Evolutionary conservation across 2,797 vertebrate genomes (phyloP).

Genomic region (Champsocephalus esox): DNA sequence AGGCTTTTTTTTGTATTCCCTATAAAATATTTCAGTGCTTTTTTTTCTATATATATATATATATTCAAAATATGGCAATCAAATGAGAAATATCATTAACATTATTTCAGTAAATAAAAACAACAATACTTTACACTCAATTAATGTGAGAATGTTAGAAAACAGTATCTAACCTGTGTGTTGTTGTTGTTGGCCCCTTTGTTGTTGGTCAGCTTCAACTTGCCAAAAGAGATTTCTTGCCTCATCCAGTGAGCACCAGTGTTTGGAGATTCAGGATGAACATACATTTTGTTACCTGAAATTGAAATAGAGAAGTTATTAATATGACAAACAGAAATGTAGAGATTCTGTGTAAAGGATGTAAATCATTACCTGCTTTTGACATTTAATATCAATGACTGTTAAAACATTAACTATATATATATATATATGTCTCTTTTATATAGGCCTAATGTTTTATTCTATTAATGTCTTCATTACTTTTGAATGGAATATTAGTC

Average conservation of each 20-base stretch:
- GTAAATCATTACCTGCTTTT: not conserved
- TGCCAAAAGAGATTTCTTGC: constrained; percentile 98
- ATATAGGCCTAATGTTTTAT: no score
- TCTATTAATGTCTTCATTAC: no score
- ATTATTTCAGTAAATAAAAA: not conserved
- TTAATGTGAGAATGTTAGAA: not conserved
- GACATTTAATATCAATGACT: not conserved
- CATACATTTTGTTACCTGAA: constrained; percentile 96
- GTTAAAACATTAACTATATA: not conserved
- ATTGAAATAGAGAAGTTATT: not conserved
- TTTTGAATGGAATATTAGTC: not conserved
- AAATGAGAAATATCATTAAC: not conserved
- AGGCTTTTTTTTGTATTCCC: not conserved
- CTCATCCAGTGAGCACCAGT: constrained; percentile 99
- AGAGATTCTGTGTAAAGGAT: not conserved
- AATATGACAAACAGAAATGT: not conserved
- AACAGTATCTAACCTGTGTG: constrained; percentile 88
- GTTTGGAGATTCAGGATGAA: constrained; percentile 97
- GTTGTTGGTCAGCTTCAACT: constrained; percentile 97
- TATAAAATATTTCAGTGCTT: rapidly evolving
- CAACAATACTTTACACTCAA: not conserved
- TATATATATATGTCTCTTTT: no score
- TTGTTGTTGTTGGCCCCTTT: constrained; percentile 98
- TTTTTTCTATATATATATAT: not conserved
- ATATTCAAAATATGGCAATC: not conserved